phyloP scores from a whole-genome alignment of 2,113 vertebrate species.

The Calyptommatus sinebrachiatus region DNA sequence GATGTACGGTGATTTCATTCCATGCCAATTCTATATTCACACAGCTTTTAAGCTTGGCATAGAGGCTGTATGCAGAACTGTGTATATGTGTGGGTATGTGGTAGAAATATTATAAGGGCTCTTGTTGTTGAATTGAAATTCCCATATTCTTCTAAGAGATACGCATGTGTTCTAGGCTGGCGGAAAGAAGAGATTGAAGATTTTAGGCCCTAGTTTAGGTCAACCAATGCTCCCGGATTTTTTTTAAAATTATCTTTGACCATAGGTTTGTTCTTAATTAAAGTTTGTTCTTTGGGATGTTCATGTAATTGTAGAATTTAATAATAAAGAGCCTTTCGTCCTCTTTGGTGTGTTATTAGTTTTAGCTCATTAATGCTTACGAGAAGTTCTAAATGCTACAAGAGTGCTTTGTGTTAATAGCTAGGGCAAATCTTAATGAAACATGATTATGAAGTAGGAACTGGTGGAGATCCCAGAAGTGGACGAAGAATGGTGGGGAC shows the following conservation, averaged over 20 bases:
- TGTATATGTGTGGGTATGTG: too few relatives aligned
- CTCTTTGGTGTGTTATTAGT: slow-evolving; percentile 44
- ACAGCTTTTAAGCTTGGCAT: neutral
- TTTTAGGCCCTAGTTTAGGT: slow-evolving; percentile 11
- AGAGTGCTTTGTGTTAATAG: slow-evolving; percentile 30
- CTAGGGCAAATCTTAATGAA: slow-evolving; percentile 28
- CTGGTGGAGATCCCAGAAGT: neutral
- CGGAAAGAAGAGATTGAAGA: neutral
- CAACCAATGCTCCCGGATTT: neutral
- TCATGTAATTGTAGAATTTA: slow-evolving; percentile 30
- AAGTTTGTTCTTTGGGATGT: neutral
- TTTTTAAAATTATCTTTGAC: slow-evolving; percentile 2
- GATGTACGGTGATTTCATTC: neutral
- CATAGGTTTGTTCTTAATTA: slow-evolving; percentile 18
- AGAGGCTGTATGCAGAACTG: neutral
- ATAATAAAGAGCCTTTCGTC: slow-evolving; percentile 25
- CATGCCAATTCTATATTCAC: neutral
- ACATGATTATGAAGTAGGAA: neutral
- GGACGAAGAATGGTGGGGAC: neutral
- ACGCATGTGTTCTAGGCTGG: neutral
- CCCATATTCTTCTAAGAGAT: neutral
- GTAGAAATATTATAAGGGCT: neutral
- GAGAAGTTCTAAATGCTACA: slow-evolving; percentile 31
- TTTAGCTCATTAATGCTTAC: slow-evolving; percentile 51
- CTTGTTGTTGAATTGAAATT: slow-evolving; percentile 10